A percentile compares a stretch with the other conserved stretches of the same genome.
phyloP scores from a whole-genome alignment of 2,797 vertebrate genomes.

The Molossus molossus region DNA sequence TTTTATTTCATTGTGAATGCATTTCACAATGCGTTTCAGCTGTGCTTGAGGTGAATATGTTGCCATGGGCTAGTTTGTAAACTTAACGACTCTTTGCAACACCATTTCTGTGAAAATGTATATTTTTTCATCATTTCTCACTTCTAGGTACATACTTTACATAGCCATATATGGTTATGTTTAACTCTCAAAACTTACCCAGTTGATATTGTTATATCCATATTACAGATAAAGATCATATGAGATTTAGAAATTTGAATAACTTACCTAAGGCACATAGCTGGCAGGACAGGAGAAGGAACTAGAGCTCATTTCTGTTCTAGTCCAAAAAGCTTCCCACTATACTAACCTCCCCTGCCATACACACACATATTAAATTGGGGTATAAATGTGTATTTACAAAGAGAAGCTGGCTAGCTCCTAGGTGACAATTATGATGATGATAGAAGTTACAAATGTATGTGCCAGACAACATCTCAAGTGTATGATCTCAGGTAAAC shows the following conservation, averaged over 20 bases:
- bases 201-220: neutral
- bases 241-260: slow-evolving; percentile 9
- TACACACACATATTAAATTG: neutral
- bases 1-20: neutral
- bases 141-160: neutral
- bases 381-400: neutral
- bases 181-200: neutral
- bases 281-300: neutral
- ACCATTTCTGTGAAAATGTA: slow-evolving; percentile 19
- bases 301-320: neutral
- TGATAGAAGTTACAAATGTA: neutral
- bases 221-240: neutral
- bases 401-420: neutral
- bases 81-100: neutral
- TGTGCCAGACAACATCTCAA: neutral
- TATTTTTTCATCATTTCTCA: neutral
- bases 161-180: neutral
- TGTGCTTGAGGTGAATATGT: neutral
- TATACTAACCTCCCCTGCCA: too few species aligned
- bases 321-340: neutral
- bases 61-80: neutral
- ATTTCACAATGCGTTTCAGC: neutral
- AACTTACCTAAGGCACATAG: neutral
- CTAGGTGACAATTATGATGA: neutral
- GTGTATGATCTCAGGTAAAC: neutral